Evolutionary conservation across 1,140 invertebrate species (phyloP).

Genomic region (Prorops nasuta): DNA sequence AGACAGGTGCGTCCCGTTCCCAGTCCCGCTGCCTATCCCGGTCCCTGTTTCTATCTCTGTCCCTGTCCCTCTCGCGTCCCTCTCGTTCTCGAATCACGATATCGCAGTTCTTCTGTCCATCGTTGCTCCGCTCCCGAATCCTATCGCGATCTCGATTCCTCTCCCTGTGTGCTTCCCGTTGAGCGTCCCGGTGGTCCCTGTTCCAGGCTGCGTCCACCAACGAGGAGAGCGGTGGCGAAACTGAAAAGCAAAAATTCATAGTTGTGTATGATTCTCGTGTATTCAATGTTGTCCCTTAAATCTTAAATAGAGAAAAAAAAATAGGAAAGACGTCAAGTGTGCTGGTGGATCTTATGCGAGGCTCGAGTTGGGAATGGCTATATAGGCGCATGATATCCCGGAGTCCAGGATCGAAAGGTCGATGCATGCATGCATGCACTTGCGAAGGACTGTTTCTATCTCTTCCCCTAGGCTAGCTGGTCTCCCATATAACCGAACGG

Average conservation of each 20-base stretch:
- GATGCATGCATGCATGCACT: constrained; percentile 9
- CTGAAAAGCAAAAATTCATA: constrained; percentile 25
- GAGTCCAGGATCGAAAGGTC: constrained; percentile 22
- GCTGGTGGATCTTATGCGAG: too few species aligned
- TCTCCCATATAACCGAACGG: background rate
- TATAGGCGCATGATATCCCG: too few species aligned
- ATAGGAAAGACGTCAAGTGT: too few species aligned
- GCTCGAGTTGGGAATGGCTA: too few species aligned
- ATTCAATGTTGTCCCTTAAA: too few species aligned
- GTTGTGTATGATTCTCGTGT: too few species aligned
- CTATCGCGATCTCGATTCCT: constrained; percentile 32
- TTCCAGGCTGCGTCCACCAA: constrained; percentile 28
- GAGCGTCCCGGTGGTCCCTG: constrained; percentile 24
- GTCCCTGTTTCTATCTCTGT: constrained; percentile 41
- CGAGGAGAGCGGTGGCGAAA: constrained; percentile 23
- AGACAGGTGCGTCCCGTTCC: constrained; percentile 44
- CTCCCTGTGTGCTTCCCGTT: constrained; percentile 20
- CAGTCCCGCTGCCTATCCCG: constrained; percentile 42
- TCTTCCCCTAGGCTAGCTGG: too few species aligned
- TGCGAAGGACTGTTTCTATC: background rate
- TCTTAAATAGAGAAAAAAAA: too few species aligned
- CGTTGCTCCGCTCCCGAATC: constrained; percentile 34
- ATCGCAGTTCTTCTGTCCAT: constrained; percentile 33
- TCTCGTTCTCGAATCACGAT: constrained; percentile 35
- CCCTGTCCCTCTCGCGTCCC: constrained; percentile 31